phyloP scores from a whole-genome alignment of 2,888 invertebrate species.

The Miltochrista miniata region DNA sequence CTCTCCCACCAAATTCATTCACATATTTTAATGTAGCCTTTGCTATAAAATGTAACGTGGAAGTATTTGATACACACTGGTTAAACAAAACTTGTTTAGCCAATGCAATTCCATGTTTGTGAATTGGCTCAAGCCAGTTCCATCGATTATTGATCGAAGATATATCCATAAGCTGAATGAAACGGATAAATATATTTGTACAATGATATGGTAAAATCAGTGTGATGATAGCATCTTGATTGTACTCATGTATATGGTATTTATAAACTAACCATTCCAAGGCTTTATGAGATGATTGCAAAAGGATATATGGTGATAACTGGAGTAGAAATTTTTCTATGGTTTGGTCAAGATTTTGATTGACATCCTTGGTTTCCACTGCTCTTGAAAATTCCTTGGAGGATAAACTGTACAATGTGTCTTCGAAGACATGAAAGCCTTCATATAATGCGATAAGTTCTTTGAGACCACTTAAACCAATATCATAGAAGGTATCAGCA shows the following conservation, averaged over 20 bases:
- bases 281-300: slow-evolving; percentile 93
- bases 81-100: slow-evolving; percentile 89
- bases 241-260: slow-evolving; percentile 94
- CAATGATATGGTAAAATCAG: slow-evolving; percentile 96
- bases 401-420: slow-evolving; percentile 89
- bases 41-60: slow-evolving; percentile 60
- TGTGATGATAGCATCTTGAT: slow-evolving; percentile 90
- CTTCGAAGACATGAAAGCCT: slow-evolving; percentile 88
- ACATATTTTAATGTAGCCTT: slow-evolving; percentile 71
- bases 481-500: slow-evolving; percentile 92
- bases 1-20: slow-evolving; percentile 82
- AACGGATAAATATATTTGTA: slow-evolving; percentile 92
- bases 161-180: slow-evolving; percentile 90
- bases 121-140: slow-evolving; percentile 89
- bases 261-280: slow-evolving; percentile 97
- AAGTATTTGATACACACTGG: slow-evolving; percentile 84
- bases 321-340: slow-evolving; percentile 91
- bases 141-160: slow-evolving; percentile 85
- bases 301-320: slow-evolving; percentile 94
- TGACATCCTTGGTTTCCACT: slow-evolving; percentile 89
- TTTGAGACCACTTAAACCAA: slow-evolving; percentile 93
- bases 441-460: slow-evolving; percentile 90
- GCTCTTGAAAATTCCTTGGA: slow-evolving; percentile 92
- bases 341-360: slow-evolving; percentile 88
- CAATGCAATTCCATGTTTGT: slow-evolving; percentile 89